Percentiles rank a stretch among this genome's conserved stretches.
phyloP scores from a whole-genome alignment of 2,113 vertebrate genomes.

The Reinhardtius hippoglossoides region DNA sequence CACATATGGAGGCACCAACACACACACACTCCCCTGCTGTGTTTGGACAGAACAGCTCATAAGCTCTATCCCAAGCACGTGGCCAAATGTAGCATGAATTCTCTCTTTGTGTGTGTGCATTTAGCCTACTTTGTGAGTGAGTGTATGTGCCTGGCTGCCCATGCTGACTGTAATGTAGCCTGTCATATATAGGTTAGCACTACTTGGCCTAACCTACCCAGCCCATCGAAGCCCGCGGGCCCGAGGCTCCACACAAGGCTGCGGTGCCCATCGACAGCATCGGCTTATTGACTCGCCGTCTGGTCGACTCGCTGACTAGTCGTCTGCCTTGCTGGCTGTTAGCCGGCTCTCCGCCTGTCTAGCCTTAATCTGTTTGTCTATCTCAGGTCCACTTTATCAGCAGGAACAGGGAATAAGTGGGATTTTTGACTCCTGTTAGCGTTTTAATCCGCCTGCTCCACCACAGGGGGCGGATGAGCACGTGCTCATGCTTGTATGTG shows the following conservation, averaged over 20 bases:
- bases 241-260: constrained; percentile 78
- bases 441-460: constrained; percentile 45
- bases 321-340: constrained; percentile 46
- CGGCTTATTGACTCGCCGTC: constrained; percentile 63
- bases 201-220: constrained; percentile 82
- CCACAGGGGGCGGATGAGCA: constrained; percentile 10
- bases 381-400: constrained; percentile 56
- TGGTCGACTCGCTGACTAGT: constrained; percentile 46
- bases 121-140: constrained; percentile 21
- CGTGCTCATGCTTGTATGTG: neutral
- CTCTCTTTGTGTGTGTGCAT: constrained; percentile 50
- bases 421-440: constrained; percentile 54
- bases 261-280: constrained; percentile 77
- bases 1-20: constrained; percentile 19
- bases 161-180: constrained; percentile 86
- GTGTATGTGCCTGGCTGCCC: constrained; percentile 72
- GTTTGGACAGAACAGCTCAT: constrained; percentile 62
- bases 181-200: constrained; percentile 91
- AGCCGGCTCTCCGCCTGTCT: constrained; percentile 32
- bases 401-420: constrained; percentile 39
- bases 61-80: constrained; percentile 59
- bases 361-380: constrained; percentile 62
- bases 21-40: constrained; percentile 46
- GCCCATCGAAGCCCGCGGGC: constrained; percentile 73
- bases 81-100: constrained; percentile 52